These are phyloP conservation scores for Ginglymostoma cirratum DNA, from an alignment of 2,113 vertebrate species.

Conservation along the genomic window DNA sequence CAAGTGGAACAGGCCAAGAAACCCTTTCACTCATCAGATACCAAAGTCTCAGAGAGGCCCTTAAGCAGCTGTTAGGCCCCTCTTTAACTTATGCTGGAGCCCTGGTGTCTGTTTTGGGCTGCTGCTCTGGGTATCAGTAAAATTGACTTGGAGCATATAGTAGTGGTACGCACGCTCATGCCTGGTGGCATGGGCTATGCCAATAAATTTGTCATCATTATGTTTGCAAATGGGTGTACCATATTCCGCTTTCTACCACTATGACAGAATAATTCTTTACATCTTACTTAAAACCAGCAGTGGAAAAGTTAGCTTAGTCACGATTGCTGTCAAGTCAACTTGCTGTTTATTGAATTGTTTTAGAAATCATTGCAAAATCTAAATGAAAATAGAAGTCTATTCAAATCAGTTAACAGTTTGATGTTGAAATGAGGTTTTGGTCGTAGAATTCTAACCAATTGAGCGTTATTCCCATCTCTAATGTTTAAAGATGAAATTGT, in stretches of 20 bases:
- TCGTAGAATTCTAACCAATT: slow-evolving; percentile 3
- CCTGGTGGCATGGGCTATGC: not conserved
- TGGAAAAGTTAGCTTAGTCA: not conserved
- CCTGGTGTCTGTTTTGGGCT: not conserved
- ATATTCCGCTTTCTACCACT: not conserved
- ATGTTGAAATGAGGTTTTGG: not conserved
- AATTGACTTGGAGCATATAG: not conserved
- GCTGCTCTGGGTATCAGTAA: not conserved
- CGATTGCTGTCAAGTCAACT: not conserved
- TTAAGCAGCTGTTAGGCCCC: not conserved
- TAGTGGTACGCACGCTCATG: not conserved
- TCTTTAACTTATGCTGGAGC: not conserved
- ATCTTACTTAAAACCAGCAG: not conserved
- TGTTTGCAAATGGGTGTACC: not conserved
- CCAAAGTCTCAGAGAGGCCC: not conserved
- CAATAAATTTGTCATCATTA: not conserved
- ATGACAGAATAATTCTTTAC: not conserved
- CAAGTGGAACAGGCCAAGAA: not conserved
- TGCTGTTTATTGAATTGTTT: not conserved
- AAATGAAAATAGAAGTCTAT: not conserved
- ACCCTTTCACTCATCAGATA: not conserved
- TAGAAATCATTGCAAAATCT: not conserved
- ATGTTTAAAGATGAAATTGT: not conserved
- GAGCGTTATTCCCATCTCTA: not conserved
- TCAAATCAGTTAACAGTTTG: not conserved